Evolutionary conservation across 2,888 invertebrate genomes (phyloP).

Genomic region (Cryptus viduatorius): DNA sequence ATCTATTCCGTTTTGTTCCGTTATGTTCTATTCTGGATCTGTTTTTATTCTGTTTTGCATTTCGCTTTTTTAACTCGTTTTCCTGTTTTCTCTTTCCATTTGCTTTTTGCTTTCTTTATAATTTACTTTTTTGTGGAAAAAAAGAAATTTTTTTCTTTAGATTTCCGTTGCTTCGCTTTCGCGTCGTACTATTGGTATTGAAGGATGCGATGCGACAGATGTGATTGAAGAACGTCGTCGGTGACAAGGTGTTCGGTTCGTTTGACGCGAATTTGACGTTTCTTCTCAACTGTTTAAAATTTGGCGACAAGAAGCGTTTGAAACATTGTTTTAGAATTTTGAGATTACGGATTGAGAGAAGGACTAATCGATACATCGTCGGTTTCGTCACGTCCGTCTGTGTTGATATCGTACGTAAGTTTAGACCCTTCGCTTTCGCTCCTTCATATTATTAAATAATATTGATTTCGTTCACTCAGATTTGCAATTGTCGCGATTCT

Average conservation of each 20-base stretch:
- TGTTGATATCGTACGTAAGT: constrained; percentile 51
- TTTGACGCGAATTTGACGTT: constrained; percentile 95
- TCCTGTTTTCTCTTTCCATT: too few species aligned
- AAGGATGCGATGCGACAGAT: constrained; percentile 92
- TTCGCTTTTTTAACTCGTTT: too few species aligned
- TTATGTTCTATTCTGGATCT: too few species aligned
- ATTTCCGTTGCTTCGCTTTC: too few species aligned
- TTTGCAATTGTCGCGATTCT: constrained; percentile 19
- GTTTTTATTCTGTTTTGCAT: too few species aligned
- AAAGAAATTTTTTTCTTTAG: too few species aligned
- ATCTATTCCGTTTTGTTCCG: too few species aligned
- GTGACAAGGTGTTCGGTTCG: constrained; percentile 93
- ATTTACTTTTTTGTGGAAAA: too few species aligned
- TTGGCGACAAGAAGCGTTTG: constrained; percentile 89
- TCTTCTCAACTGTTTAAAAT: constrained; percentile 91
- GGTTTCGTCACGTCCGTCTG: constrained; percentile 42
- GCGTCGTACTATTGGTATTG: constrained; percentile 87
- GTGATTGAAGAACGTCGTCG: constrained; percentile 93
- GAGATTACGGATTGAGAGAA: constrained; percentile 32
- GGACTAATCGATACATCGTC: constrained; percentile 42
- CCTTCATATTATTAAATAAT: constrained; percentile 32
- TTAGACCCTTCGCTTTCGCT: not conserved
- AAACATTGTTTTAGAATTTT: constrained; percentile 87
- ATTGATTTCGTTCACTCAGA: constrained; percentile 39
- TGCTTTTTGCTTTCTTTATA: too few species aligned